Percentiles rank a stretch among this genome's conserved stretches.
Conservation (phyloP, 2,888 invertebrate species). For the Sacculina carcini region DNA sequence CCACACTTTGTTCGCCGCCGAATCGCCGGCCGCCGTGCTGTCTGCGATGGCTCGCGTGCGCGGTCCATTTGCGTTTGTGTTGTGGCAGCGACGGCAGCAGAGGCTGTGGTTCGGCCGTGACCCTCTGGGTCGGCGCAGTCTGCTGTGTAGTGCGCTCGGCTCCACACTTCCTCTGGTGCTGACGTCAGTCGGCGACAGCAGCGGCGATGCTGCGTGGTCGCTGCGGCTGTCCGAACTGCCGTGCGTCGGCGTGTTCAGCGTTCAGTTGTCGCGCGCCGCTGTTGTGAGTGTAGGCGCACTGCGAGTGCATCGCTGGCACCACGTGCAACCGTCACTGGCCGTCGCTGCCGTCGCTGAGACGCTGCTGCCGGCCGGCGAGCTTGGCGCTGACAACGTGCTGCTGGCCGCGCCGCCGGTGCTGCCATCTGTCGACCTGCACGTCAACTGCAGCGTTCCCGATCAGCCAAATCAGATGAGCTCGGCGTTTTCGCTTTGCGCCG, state of each 20-base stretch:
- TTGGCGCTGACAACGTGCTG: too few species aligned
- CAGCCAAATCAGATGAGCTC: too few species aligned
- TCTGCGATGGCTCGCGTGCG: slow-evolving; percentile 30
- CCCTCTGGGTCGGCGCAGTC: slow-evolving; percentile 54
- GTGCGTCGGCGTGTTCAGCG: slow-evolving; percentile 20
- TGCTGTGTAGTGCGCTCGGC: slow-evolving; percentile 27
- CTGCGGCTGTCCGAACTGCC: slow-evolving; percentile 18
- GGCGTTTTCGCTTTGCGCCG: not conserved
- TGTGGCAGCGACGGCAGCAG: slow-evolving; percentile 31
- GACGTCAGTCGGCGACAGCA: slow-evolving; percentile 17
- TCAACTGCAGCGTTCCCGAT: too few species aligned
- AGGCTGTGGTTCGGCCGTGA: slow-evolving; percentile 59
- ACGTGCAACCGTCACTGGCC: slow-evolving; percentile 11
- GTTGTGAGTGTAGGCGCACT: slow-evolving; percentile 9
- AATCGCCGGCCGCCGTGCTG: slow-evolving; percentile 14
- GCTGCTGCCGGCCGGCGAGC: too few species aligned
- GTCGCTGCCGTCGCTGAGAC: not conserved
- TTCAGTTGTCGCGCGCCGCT: slow-evolving; percentile 15
- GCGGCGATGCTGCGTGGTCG: slow-evolving; percentile 8
- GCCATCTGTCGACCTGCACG: too few species aligned
- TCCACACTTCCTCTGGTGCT: slow-evolving; percentile 13
- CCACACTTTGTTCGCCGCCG: slow-evolving; percentile 13
- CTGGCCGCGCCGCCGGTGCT: too few species aligned
- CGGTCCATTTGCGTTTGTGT: slow-evolving; percentile 65
- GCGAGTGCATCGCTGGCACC: slow-evolving; percentile 17